Conservation (phyloP, 1,140 invertebrate genomes). For the Aplysia californica region DNA sequence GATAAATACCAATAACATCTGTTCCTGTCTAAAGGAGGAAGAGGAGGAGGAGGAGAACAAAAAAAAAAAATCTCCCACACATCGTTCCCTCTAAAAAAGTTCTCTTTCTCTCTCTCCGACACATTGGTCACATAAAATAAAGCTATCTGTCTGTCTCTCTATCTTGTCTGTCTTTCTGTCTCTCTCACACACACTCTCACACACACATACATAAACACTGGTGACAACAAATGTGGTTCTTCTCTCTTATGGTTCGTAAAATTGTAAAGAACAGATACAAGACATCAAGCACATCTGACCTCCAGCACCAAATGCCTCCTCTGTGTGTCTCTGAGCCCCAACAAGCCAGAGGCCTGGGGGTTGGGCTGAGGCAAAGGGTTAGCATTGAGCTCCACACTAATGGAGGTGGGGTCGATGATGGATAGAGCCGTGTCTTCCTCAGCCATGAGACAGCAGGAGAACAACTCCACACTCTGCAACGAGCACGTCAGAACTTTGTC, state of each 20-base stretch:
- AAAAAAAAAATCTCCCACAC: too few species aligned
- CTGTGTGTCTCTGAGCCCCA: conserved; percentile 66
- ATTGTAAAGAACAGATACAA: not conserved
- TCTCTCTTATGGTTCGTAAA: not conserved
- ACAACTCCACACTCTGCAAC: conserved; percentile 91
- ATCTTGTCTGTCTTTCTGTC: too few species aligned
- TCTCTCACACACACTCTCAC: too few species aligned
- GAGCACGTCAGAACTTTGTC: conserved; percentile 86
- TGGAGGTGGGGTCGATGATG: conserved; percentile 94
- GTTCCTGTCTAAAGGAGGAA: not conserved
- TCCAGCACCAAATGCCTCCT: conserved; percentile 56
- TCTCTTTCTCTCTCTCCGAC: too few species aligned
- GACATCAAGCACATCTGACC: conserved; percentile 35
- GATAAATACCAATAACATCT: not conserved
- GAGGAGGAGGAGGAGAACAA: not conserved
- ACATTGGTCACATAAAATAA: too few species aligned
- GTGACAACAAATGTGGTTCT: not conserved
- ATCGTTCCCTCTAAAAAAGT: too few species aligned
- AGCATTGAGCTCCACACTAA: conserved; percentile 71
- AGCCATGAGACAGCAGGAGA: conserved; percentile 90
- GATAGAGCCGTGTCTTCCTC: conserved; percentile 95
- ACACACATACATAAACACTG: not conserved
- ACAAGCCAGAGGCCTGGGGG: conserved; percentile 40
- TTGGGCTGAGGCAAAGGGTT: conserved; percentile 48
- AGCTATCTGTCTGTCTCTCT: too few species aligned